Conservation (phyloP, 1,140 invertebrate genomes). For the Brachionus angularis region DNA sequence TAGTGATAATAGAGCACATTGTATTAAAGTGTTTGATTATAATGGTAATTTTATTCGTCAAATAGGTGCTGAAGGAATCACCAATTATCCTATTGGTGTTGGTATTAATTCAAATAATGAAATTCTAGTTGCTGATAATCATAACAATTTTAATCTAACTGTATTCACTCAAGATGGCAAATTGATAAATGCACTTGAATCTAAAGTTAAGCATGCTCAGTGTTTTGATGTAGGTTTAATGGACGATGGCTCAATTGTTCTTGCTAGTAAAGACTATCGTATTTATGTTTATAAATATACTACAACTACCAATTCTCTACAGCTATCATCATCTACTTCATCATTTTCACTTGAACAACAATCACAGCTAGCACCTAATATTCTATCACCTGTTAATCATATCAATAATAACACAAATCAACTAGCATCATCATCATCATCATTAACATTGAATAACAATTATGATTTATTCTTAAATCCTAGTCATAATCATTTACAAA, state of each 20-base stretch:
- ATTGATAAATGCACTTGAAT: slow-evolving; percentile 91
- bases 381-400: not conserved
- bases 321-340: not conserved
- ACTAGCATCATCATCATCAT: too few relatives aligned
- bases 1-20: slow-evolving; percentile 97
- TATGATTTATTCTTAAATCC: too few relatives aligned
- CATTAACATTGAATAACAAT: too few relatives aligned
- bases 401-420: too few relatives aligned
- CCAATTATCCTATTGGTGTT: slow-evolving; percentile 98
- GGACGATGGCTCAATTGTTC: slow-evolving; percentile 96
- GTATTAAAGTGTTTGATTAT: slow-evolving; percentile 99
- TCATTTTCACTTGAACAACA: too few relatives aligned
- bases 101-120: slow-evolving; percentile 93
- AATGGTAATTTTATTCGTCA: slow-evolving; percentile 92
- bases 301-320: not conserved
- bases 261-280: slow-evolving; percentile 96
- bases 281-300: slow-evolving; percentile 79
- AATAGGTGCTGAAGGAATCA: slow-evolving; percentile 96
- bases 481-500: too few relatives aligned
- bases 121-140: slow-evolving; percentile 96
- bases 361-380: too few relatives aligned
- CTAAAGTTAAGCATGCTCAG: slow-evolving; percentile 98
- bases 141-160: slow-evolving; percentile 99
- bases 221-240: slow-evolving; percentile 98
- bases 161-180: slow-evolving; percentile 82